Evolutionary conservation across 2,113 vertebrate genomes (phyloP).

Genomic region (Clarias batrachus): DNA sequence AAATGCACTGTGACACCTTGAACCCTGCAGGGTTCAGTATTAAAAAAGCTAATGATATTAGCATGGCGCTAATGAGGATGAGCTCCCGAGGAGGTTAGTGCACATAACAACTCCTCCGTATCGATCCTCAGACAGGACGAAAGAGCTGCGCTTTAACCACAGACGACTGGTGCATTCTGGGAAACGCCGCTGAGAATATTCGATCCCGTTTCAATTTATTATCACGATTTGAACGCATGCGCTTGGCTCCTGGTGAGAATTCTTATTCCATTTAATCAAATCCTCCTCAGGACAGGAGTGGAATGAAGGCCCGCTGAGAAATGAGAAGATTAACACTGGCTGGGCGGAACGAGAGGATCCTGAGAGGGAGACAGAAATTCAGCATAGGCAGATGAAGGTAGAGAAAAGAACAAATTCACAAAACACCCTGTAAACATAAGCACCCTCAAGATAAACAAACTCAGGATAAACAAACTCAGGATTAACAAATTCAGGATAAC

Average conservation of each 20-base stretch:
- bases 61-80: conserved; percentile 45
- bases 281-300: neutral
- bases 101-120: neutral
- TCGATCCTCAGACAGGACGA: conserved; percentile 8
- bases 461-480: too few relatives aligned
- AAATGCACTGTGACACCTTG: neutral
- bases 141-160: conserved; percentile 5
- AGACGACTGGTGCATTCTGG: neutral
- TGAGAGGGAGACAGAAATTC: neutral
- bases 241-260: neutral
- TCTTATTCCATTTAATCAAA: conserved; percentile 7
- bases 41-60: conserved; percentile 53
- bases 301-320: neutral
- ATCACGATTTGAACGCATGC: neutral
- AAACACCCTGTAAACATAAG: too few relatives aligned
- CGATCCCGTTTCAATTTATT: conserved; percentile 14
- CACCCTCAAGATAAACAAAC: too few relatives aligned
- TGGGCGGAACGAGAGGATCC: neutral
- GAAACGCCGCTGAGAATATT: conserved; percentile 12
- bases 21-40: conserved; percentile 50
- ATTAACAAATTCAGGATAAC: too few relatives aligned
- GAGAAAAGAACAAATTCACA: neutral
- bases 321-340: neutral
- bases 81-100: conserved; percentile 11
- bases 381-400: neutral